Evolutionary conservation across 2,888 invertebrate genomes (phyloP).

Genomic region (Furcula furcula): DNA sequence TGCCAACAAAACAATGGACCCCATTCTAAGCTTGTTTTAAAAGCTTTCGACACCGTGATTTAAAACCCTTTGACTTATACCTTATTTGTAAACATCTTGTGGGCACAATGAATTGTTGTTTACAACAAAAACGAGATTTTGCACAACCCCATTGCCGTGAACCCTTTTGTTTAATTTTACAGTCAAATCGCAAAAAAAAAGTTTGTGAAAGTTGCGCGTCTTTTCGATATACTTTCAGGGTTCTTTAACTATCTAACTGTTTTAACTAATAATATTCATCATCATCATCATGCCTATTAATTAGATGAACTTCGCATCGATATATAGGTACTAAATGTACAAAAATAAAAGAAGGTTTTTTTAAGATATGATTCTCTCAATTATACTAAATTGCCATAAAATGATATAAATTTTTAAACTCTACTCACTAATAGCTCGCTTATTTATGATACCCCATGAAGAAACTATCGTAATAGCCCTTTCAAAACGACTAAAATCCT

Average conservation of each 20-base stretch:
- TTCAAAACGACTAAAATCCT: neutral
- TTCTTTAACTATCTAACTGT: constrained; percentile 22
- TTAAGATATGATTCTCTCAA: too few species aligned
- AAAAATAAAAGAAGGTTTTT: too few species aligned
- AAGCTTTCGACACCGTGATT: constrained; percentile 80
- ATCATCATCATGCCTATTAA: too few species aligned
- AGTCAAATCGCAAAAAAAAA: constrained; percentile 41
- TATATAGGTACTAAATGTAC: too few species aligned
- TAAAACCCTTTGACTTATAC: constrained; percentile 78
- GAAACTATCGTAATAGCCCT: neutral
- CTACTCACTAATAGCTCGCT: constrained; percentile 10
- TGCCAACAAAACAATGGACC: constrained; percentile 75
- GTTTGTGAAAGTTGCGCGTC: constrained; percentile 57
- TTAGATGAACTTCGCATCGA: too few species aligned
- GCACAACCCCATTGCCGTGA: constrained; percentile 73
- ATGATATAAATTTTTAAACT: too few species aligned
- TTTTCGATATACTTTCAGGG: constrained; percentile 29
- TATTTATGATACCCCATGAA: constrained; percentile 5
- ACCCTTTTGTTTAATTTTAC: constrained; percentile 57
- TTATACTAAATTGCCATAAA: too few species aligned
- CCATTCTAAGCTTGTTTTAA: constrained; percentile 77
- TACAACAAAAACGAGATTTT: constrained; percentile 64
- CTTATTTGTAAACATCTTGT: constrained; percentile 77
- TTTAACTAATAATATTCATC: constrained; percentile 9
- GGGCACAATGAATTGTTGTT: constrained; percentile 70